Base-by-base conservation (phyloP, 2,888 invertebrate genomes). In the Cephus spinipes region DNA sequence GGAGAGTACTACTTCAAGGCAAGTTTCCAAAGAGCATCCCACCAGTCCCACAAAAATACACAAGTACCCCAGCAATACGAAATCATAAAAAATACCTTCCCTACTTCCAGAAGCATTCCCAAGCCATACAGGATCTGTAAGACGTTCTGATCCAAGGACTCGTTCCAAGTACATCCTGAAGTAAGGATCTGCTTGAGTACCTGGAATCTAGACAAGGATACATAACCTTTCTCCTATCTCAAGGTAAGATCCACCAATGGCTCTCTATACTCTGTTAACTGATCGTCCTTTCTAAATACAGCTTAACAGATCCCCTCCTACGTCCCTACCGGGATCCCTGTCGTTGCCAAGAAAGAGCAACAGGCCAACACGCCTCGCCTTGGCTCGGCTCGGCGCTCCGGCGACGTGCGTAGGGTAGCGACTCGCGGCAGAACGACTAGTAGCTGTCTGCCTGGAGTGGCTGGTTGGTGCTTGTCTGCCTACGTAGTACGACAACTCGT, bases 331-430 rank as follows among this genome's bases (percentile, higher is more conserved):
- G 71, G 71, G 32, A 34, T 12, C 36, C 74, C 74, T 33, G 33
- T 55, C 77, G 73, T 77, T 81, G 83, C 82, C 84, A 85, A 85
- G 86, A 86, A 88, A 88, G 86, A 87, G 85, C 87, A 85, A 85
- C 86, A 85, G 84, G 83, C 83, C 81, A 83, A 82, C 84, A 85
- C 85, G 85, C 86, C 86, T 86, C 84, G 84, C 82, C 82, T 84
- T 79, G 84, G 82, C 76, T 84, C 83, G 85, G 81, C 82, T 33
- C 79, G 81, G 80, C 81, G 83, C 82, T 82, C 77, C 79, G 81
- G 81, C 83, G 83, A 78, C 79, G 81, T 80, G 78, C 80, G 78
- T 79, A 77, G 77, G 76, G 73, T 76, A 78, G 79, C 80, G 81
- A 77, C 79, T 75, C 69, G 69, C 68, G 77, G 55, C 55, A 55